Evolutionary conservation across 2,888 invertebrate genomes (phyloP).

Genomic region (Noctuana brunneofusca): DNA sequence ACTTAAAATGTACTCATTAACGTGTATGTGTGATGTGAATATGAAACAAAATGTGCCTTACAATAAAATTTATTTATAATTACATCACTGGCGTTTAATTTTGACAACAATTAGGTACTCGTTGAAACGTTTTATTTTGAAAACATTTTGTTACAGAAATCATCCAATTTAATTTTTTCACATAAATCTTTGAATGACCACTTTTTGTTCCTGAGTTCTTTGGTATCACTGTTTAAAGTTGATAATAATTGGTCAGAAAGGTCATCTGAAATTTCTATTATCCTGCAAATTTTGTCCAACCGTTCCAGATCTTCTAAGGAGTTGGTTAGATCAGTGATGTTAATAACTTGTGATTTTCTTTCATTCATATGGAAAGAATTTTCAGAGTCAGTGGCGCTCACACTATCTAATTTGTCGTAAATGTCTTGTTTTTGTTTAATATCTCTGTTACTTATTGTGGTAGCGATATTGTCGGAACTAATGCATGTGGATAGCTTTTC

Average conservation of each 20-base stretch:
- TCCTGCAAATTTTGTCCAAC: slow-evolving; percentile 72
- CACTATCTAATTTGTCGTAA: slow-evolving; percentile 72
- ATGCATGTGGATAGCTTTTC: slow-evolving; percentile 42
- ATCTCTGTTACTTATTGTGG: slow-evolving; percentile 45
- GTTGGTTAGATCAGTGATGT: slow-evolving; percentile 63
- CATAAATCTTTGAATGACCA: slow-evolving; percentile 77
- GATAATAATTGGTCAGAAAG: slow-evolving; percentile 69
- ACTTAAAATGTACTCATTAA: not conserved
- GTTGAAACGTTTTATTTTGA: slow-evolving; percentile 39
- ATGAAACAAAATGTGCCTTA: slow-evolving; percentile 45
- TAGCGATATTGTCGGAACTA: slow-evolving; percentile 43
- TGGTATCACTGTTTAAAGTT: slow-evolving; percentile 46
- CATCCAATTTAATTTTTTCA: slow-evolving; percentile 68
- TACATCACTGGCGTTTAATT: not conserved
- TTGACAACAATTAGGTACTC: not conserved
- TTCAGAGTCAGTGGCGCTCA: slow-evolving; percentile 64
- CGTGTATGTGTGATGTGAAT: not conserved
- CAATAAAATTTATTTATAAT: slow-evolving; percentile 37
- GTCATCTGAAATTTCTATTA: slow-evolving; percentile 78
- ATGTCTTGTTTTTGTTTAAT: slow-evolving; percentile 54
- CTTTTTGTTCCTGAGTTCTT: slow-evolving; percentile 44
- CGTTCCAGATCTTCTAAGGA: slow-evolving; percentile 68
- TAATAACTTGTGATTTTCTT: slow-evolving; percentile 66
- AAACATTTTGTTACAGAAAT: slow-evolving; percentile 70
- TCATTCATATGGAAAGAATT: slow-evolving; percentile 64